Evolutionary conservation across 1,140 invertebrate species (phyloP), one percentile per base, ranked within the genome.

Genomic region (Heterodera schachtii): DNA sequence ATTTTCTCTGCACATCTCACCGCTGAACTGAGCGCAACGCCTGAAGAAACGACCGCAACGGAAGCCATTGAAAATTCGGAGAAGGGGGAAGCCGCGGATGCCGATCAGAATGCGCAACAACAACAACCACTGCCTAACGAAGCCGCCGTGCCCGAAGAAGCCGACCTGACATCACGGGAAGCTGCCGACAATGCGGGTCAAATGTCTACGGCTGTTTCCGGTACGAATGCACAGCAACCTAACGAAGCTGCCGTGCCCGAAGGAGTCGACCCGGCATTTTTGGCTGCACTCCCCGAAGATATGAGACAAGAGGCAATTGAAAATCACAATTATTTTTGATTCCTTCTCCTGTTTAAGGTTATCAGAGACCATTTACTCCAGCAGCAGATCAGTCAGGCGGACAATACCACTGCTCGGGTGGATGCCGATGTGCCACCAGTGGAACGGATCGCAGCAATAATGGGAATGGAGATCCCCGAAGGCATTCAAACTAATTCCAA

Each of bases 251-350:
- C 47, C 46, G 8, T 78, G 47, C 76, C 76, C 21, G 76, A 78
- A 69, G 76, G 76, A 31, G 76, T 78, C 47, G 95, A 97, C 92
- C 95, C 95, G 8, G 96, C 95, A 1, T 97, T 97, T 90, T 91
- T 97, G 75, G 95, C 94, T 70, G 95, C 95, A 19, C 90, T 97
- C 70, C 95, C 95, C 0, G 95, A 95, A 81, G 95, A 96, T 86
- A 95, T 97, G 92, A 92, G 95, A 4, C 93, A 95, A 87, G 95
- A 97, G 57, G 13, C 57, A 64, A 13, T 4, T 52, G 49, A 52
- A 52, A 31, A 31, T 31, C 31, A 31, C 31, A 31, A n/a, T n/a
- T 1, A 31, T 31, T 31, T 31, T 31, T 31, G 31, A 31, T 31
- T 31, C 31, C 31, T 31, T 52, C 0, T 2, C 11, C 16, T 16